Evolutionary conservation across 2,888 invertebrate genomes (phyloP).

Genomic region (Troides aeacus): DNA sequence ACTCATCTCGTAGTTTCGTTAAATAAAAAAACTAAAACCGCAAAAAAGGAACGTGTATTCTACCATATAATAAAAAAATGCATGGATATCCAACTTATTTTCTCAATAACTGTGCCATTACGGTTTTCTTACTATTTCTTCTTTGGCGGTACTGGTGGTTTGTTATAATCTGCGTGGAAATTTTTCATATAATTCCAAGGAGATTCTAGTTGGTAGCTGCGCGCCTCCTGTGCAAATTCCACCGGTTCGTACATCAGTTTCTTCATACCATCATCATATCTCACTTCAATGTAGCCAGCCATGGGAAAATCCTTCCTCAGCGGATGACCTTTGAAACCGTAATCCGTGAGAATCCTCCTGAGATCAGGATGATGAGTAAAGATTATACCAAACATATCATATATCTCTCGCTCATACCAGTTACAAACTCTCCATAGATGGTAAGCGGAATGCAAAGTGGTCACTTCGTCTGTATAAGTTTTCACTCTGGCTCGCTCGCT

Average conservation of each 20-base stretch:
- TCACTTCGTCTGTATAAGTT: slow-evolving; percentile 70
- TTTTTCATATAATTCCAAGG: slow-evolving; percentile 67
- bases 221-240: slow-evolving; percentile 63
- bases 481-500: slow-evolving; percentile 53
- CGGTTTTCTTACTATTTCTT: neutral
- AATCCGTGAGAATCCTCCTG: slow-evolving; percentile 67
- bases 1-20: too few species aligned
- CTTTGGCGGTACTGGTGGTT: slow-evolving; percentile 35
- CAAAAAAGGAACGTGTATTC: too few species aligned
- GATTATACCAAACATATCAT: slow-evolving; percentile 68
- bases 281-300: slow-evolving; percentile 65
- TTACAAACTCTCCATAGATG: slow-evolving; percentile 52
- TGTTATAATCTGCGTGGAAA: slow-evolving; percentile 61
- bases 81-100: neutral
- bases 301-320: slow-evolving; percentile 69
- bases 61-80: neutral
- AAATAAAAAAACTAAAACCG: too few species aligned
- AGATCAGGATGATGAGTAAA: slow-evolving; percentile 70
- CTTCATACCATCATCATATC: slow-evolving; percentile 71
- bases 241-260: slow-evolving; percentile 70
- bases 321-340: slow-evolving; percentile 70
- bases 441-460: slow-evolving; percentile 59
- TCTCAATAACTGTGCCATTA: neutral
- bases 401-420: slow-evolving; percentile 65
- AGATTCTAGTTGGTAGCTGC: slow-evolving; percentile 53